Conservation (phyloP, 2,888 invertebrate species). For the Plagiodera versicolora region DNA sequence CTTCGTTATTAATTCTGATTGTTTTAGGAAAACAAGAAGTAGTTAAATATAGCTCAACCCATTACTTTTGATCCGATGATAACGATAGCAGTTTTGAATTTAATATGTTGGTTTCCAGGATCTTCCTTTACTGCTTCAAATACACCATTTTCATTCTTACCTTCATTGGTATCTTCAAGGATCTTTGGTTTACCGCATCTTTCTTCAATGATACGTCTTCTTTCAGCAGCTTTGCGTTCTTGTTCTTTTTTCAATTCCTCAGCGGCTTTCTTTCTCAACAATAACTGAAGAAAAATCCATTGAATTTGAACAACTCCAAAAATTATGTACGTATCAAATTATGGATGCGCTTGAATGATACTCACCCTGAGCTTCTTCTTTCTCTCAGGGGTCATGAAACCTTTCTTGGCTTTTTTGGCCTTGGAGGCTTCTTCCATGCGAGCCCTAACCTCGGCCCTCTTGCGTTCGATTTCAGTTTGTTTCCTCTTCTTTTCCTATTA, state of each 20-base stretch:
- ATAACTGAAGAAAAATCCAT: constrained; percentile 65
- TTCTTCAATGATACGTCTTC: constrained; percentile 95
- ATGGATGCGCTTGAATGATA: too few relatives aligned
- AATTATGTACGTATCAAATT: too few relatives aligned
- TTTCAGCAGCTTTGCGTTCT: constrained; percentile 97
- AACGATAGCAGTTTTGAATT: not conserved
- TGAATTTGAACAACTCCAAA: not conserved
- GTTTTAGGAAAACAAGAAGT: too few relatives aligned
- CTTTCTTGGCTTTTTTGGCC: constrained; percentile 99
- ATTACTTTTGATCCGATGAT: not conserved
- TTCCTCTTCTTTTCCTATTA: constrained; percentile 94
- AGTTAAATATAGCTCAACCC: not conserved
- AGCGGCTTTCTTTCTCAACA: constrained; percentile 99
- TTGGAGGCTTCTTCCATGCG: constrained; percentile 98
- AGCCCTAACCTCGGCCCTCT: constrained; percentile 98
- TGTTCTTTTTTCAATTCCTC: constrained; percentile 99
- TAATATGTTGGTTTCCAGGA: not conserved
- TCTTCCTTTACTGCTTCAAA: not conserved
- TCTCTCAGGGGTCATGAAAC: constrained; percentile 99
- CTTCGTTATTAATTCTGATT: too few relatives aligned
- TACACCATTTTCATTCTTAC: constrained; percentile 58
- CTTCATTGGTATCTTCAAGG: constrained; percentile 91
- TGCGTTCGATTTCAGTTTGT: constrained; percentile 96
- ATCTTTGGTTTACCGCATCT: constrained; percentile 91
- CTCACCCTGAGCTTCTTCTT: constrained; percentile 99